These are phyloP conservation scores for Sarcophaga peregrina DNA, from an alignment of 1,140 invertebrate species.

Conservation along the genomic window DNA sequence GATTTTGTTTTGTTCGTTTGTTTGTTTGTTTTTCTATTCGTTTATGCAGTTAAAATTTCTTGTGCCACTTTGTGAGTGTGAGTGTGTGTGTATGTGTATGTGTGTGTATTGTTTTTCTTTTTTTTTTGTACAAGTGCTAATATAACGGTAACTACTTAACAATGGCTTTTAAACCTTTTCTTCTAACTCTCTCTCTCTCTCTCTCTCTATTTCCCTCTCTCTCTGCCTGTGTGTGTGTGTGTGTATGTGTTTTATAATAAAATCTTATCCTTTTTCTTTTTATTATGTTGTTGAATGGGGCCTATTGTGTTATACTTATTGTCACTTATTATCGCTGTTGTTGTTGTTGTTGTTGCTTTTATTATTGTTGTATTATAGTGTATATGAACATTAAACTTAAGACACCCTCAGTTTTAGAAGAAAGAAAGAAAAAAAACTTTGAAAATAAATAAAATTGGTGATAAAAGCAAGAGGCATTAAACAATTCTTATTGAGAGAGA, in stretches of 20 bases:
- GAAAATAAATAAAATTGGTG: constrained; percentile 21
- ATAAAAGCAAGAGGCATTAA: neutral
- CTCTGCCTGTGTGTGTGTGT: too few species aligned
- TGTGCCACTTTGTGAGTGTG: too few species aligned
- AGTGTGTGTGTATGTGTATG: too few species aligned
- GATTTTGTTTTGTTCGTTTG: neutral
- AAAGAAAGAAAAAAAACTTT: neutral
- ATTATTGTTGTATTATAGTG: neutral
- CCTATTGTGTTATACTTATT: neutral
- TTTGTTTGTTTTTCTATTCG: too few species aligned
- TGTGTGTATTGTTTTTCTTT: too few species aligned
- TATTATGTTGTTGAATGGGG: neutral
- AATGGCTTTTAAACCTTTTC: constrained; percentile 14
- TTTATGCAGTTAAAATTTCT: too few species aligned
- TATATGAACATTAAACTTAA: neutral
- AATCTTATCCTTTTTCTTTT: too few species aligned
- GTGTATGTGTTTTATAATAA: too few species aligned
- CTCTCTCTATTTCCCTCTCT: neutral
- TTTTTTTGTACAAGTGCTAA: too few species aligned
- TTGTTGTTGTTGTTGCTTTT: neutral
- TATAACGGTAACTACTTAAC: neutral
- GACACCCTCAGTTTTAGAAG: neutral
- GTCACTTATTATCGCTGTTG: constrained; percentile 3
- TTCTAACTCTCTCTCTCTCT: neutral
- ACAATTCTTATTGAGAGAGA: too few species aligned